These are phyloP conservation scores for Carettochelys insculpta DNA, from an alignment of 2,113 vertebrate genomes.

Conservation along the genomic window DNA sequence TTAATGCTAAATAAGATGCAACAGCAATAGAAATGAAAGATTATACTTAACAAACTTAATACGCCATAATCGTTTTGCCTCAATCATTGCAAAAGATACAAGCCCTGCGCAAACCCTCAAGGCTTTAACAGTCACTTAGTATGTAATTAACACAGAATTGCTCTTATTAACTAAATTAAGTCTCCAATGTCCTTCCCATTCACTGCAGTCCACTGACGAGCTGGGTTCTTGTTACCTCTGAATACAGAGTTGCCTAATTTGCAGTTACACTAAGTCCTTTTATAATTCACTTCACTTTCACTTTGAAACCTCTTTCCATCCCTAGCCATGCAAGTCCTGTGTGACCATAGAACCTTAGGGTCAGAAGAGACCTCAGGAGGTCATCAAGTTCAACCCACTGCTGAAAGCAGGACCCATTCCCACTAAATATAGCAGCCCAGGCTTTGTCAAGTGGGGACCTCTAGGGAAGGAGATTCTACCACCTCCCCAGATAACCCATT, in stretches of 20 bases:
- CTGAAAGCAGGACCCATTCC: no score
- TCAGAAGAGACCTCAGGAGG: no score
- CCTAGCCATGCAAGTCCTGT: no score
- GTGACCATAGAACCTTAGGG: no score
- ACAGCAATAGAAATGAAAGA: background rate
- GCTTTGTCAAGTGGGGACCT: no score
- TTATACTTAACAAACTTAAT: conserved; percentile 12
- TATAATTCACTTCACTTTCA: accelerated
- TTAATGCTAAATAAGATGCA: background rate
- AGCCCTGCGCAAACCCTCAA: background rate
- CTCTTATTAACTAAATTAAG: background rate
- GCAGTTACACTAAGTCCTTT: background rate
- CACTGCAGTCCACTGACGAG: background rate
- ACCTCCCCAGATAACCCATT: no score
- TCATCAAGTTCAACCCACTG: no score
- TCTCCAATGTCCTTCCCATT: background rate
- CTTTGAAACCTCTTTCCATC: background rate
- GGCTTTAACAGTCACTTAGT: background rate
- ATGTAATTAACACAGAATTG: background rate
- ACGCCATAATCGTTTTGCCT: conserved; percentile 1
- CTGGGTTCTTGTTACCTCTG: background rate
- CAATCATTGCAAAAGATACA: background rate
- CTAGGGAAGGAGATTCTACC: no score
- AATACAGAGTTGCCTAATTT: background rate
- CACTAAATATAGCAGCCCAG: no score